Base-by-base conservation (phyloP, 1,140 invertebrate species). In the Magallana ariakensis region DNA sequence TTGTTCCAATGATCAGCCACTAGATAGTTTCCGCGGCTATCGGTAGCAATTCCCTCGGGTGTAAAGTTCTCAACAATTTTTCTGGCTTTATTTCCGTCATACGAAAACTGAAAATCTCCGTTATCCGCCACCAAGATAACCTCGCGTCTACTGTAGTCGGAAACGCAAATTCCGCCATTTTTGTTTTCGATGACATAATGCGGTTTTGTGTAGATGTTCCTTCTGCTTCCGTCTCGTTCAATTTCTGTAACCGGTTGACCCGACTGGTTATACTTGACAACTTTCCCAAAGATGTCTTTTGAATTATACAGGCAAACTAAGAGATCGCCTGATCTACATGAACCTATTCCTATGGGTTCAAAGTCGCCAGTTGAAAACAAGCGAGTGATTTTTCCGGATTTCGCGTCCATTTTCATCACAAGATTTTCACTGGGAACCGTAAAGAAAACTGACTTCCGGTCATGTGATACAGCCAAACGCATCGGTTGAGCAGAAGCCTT, bases 131-230 rank as follows among this genome's bases (percentile, higher is more conserved):
- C 66, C 33, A 75, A 15, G 15, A 75, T 75, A 13, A 75, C 66
- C 66, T 75, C 66, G 3, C 66, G 66, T 8, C 8, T 75, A 13
- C 33, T 26, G 15, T 33, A 75, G 66, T 75, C 66, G 66, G 66
- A 75, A 75, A 75, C 66, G 15, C 66, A 75, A 13, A 75, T 75
- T 26, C 66, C 22, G 22, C 66, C 66, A 33, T 33, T 26, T 75
- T 75, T 75, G 66, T 75, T 75, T 75, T 75, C 66, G 19, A 75
- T 75, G 22, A 75, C 66, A 10, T 75, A 75, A 13, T 75, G 66
- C 13, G 66, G 66, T 75, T 75, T 75, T 26, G 22, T 75, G 66
- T 33, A 75, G 13, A 75, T 22, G 19, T 11, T 33, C 33, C 66
- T 19, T 33, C 11, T 75, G 11, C 33, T 75, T 75, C 33, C 7